phyloP scores from a whole-genome alignment of 23 tunicate genomes.

The Oikopleura dioica region DNA sequence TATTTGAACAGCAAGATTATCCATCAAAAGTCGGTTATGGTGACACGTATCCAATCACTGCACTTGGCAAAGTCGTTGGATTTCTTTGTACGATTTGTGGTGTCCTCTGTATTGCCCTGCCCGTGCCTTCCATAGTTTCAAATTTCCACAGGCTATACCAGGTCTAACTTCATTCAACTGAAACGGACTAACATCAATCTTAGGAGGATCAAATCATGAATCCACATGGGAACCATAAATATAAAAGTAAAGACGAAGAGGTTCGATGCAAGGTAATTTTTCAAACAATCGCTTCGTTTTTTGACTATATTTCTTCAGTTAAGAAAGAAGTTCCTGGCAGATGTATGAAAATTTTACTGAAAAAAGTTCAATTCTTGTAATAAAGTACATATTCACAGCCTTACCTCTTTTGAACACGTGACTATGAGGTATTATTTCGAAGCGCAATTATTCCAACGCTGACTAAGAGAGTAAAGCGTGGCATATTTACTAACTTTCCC shows the following conservation, averaged over 20 bases:
- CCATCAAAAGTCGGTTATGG: constrained; percentile 13
- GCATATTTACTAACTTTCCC: too few relatives aligned
- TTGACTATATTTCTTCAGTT: neutral
- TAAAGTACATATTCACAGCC: too few relatives aligned
- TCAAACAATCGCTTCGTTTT: neutral
- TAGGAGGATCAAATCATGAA: constrained; percentile 14
- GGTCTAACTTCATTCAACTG: neutral
- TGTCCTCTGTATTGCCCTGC: constrained; percentile 4
- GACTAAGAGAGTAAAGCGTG: too few relatives aligned
- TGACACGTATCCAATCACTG: neutral
- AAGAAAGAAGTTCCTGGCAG: neutral
- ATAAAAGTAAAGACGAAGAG: neutral
- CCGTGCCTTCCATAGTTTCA: neutral
- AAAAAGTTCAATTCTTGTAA: too few relatives aligned
- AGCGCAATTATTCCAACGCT: too few relatives aligned
- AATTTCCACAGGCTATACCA: neutral
- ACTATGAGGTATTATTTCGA: too few relatives aligned
- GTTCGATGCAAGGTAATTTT: neutral
- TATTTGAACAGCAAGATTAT: too few relatives aligned
- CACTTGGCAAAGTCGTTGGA: constrained; percentile 10
- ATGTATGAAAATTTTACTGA: too few relatives aligned
- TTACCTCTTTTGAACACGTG: too few relatives aligned
- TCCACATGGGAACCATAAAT: neutral
- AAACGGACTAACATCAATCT: neutral
- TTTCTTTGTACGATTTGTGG: constrained; percentile 5